Evolutionary conservation across 2,888 invertebrate species (phyloP).

Genomic region (Tuta absoluta): DNA sequence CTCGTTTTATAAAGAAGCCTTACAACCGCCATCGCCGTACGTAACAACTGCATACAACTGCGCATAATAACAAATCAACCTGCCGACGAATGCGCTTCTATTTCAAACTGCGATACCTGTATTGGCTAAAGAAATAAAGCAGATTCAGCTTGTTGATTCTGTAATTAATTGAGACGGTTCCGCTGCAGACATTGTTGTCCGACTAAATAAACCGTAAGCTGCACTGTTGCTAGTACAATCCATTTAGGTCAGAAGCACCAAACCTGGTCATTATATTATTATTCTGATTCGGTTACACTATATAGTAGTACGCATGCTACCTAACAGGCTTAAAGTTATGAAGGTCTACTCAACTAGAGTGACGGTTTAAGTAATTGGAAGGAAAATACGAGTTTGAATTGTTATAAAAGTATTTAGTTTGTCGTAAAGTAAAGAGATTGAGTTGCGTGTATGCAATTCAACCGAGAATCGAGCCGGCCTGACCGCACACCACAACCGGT

Average conservation of each 20-base stretch:
- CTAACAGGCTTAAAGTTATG: slow-evolving; percentile 14
- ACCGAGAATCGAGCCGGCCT: slow-evolving; percentile 39
- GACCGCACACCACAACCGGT: slow-evolving; percentile 63
- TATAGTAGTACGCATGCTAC: slow-evolving; percentile 8
- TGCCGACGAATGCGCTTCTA: slow-evolving; percentile 14
- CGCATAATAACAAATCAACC: slow-evolving; percentile 32
- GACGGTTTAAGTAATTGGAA: slow-evolving; percentile 8
- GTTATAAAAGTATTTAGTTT: background rate
- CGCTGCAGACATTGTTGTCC: slow-evolving; percentile 28
- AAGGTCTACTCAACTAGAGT: slow-evolving; percentile 6
- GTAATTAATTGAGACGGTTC: slow-evolving; percentile 47
- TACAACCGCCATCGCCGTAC: slow-evolving; percentile 39
- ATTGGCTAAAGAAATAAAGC: slow-evolving; percentile 32
- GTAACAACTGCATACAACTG: slow-evolving; percentile 13
- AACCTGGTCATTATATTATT: background rate
- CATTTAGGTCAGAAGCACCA: slow-evolving; percentile 41
- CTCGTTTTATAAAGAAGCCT: slow-evolving; percentile 66
- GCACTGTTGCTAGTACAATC: slow-evolving; percentile 30
- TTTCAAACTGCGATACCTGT: slow-evolving; percentile 10
- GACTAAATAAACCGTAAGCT: slow-evolving; percentile 38
- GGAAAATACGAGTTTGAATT: background rate
- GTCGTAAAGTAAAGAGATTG: slow-evolving; percentile 17
- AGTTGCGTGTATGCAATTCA: slow-evolving; percentile 29
- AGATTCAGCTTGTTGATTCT: slow-evolving; percentile 42
- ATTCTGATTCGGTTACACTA: background rate